Evolutionary conservation across 2,888 invertebrate species (phyloP).

Genomic region (Mimumesa dahlbomi): DNA sequence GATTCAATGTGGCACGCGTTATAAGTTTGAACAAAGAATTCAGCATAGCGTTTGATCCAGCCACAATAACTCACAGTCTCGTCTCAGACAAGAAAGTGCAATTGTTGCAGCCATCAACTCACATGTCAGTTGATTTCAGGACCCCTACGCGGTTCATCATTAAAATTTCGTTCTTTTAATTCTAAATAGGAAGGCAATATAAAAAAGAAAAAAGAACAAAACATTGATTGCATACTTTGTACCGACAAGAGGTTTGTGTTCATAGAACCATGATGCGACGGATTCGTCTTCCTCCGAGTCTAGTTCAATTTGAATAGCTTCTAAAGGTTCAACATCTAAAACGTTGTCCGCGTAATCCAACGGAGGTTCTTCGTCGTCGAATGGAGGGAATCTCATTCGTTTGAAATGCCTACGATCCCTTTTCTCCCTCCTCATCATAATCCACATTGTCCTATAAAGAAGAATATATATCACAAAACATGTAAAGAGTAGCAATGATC

Average conservation of each 20-base stretch:
- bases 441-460: constrained; percentile 97
- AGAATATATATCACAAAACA: background rate
- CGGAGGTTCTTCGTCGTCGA: constrained; percentile 99
- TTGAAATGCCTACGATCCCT: constrained; percentile 99
- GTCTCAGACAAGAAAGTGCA: constrained; percentile 70
- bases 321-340: constrained; percentile 98
- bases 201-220: background rate
- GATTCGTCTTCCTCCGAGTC: constrained; percentile 96
- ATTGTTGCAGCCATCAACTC: constrained; percentile 72
- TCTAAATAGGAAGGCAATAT: too few relatives aligned
- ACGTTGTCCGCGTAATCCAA: constrained; percentile 99
- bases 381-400: constrained; percentile 99
- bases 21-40: constrained; percentile 19
- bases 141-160: constrained; percentile 80
- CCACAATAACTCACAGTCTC: constrained; percentile 59
- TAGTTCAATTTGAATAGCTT: constrained; percentile 99
- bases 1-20: background rate
- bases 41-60: constrained; percentile 70
- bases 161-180: too few relatives aligned
- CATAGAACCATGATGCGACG: constrained; percentile 98
- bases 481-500: too few relatives aligned
- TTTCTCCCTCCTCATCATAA: constrained; percentile 99
- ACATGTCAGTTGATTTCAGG: constrained; percentile 79
- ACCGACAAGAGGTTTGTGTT: constrained; percentile 97
- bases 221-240: constrained; percentile 85